Base-by-base conservation (phyloP, 2,113 vertebrate genomes). In the Colaptes auratus region DNA sequence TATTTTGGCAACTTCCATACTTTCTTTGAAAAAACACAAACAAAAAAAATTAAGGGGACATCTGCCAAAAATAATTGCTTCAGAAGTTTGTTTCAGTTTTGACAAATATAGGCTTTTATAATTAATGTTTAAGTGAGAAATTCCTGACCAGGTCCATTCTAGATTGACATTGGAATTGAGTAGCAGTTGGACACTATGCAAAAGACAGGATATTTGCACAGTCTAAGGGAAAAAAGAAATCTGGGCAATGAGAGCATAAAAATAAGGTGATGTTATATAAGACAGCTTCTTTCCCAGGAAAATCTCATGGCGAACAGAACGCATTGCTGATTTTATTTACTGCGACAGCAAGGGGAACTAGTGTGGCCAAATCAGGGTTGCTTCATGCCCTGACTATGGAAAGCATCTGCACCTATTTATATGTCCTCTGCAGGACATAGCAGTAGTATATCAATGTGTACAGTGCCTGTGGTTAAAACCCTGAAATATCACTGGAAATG, bases 41-140 rank as follows among this genome's bases (percentile, higher is more conserved):
- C 39, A 39, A 39, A 66, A 12, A 44, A 44, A 44, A 44, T 44
- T 15, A 36, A 76, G 46, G 76, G 15, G 19, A 31, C 9, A 15
- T 55, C 53, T 76, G 35, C 77, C 71, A 70, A 70, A 88, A 82
- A 3, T 20, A 63, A 60, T 74, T 70, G 3, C 64, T 93, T 90
- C 56, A 80, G 56, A 42, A 88, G 44, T 59, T 67, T 39, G 52
- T 77, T 92, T 89, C 2, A 1, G n/a, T 79, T 92, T 75, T 85
- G 46, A 70, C 16, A 53, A 69, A 55, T 28, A 15, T n/a, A 50
- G 39, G 18, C 53, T 66, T 91, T 94, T 91, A n/a, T 82, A 77
- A 74, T 75, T 88, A 71, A 81, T 72, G 23, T 24, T 90, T 78
- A 92, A 81, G 33, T 80, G 42, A 88, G 91, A 95, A 93, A 59